Conservation (phyloP, 1,140 invertebrate genomes). For the Pseudoatta argentina region DNA sequence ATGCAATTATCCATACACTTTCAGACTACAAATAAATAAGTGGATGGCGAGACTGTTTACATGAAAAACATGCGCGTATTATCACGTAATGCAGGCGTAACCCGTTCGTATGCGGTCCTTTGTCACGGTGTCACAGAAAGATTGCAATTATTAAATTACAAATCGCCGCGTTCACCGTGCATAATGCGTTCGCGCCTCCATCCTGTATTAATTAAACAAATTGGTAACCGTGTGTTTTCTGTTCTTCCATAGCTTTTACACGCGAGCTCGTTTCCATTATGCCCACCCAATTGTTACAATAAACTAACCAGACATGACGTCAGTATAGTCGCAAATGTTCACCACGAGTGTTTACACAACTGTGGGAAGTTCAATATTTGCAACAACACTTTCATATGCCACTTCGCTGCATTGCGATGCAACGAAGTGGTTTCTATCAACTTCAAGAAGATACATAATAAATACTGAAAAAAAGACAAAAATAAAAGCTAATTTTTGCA, state of each 20-base stretch:
- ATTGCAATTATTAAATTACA: constrained; percentile 60
- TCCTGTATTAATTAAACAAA: constrained; percentile 56
- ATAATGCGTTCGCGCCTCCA: constrained; percentile 42
- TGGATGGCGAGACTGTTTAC: constrained; percentile 31
- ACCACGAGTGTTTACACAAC: constrained; percentile 60
- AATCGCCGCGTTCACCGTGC: constrained; percentile 49
- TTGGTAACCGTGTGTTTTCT: constrained; percentile 48
- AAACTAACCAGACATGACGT: constrained; percentile 39
- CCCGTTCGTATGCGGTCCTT: constrained; percentile 1
- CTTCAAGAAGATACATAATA: background rate
- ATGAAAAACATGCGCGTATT: constrained; percentile 45
- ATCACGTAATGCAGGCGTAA: constrained; percentile 38
- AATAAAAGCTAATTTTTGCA: background rate
- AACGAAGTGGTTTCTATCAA: constrained; percentile 23
- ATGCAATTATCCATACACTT: constrained; percentile 48
- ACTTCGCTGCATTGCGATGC: constrained; percentile 24
- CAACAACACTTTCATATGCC: constrained; percentile 37
- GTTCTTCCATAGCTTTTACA: constrained; percentile 45
- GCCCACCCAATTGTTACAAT: constrained; percentile 54
- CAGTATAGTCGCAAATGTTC: constrained; percentile 51
- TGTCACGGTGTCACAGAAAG: constrained; percentile 37
- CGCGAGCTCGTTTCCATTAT: constrained; percentile 46
- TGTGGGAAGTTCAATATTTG: constrained; percentile 23
- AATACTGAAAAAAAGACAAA: constrained; percentile 7
- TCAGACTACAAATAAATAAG: constrained; percentile 49